Conservation (phyloP, 2,113 vertebrate species). For the Haemorhous mexicanus region DNA sequence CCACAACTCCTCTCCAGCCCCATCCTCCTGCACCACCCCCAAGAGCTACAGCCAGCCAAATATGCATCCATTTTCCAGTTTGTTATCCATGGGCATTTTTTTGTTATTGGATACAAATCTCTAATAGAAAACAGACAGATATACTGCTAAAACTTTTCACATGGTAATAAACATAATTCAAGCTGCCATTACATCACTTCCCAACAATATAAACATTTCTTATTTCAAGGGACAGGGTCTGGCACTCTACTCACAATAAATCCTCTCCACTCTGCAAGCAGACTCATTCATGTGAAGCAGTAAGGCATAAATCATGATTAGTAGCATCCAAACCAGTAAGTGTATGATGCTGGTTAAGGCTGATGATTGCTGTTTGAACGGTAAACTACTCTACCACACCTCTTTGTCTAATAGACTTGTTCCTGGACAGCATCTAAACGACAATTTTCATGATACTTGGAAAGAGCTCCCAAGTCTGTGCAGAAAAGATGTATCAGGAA, state of each 20-base stretch:
- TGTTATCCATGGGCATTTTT: slow-evolving; percentile 3
- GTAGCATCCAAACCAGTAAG: not conserved
- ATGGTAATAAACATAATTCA: slow-evolving; percentile 38
- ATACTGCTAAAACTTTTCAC: slow-evolving; percentile 21
- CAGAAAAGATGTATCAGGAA: not conserved
- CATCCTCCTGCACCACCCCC: too few species aligned
- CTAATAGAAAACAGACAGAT: slow-evolving; percentile 50
- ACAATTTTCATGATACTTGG: not conserved
- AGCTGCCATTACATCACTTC: slow-evolving; percentile 44
- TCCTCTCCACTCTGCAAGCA: not conserved
- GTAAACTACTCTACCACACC: not conserved
- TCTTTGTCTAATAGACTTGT: not conserved
- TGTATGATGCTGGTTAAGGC: fast-evolving
- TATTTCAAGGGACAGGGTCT: not conserved
- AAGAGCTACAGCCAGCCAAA: not conserved
- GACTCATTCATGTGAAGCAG: not conserved
- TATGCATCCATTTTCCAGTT: slow-evolving; percentile 11
- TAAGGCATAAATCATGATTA: not conserved
- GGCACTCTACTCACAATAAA: not conserved
- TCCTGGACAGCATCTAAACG: not conserved
- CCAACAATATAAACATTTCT: slow-evolving; percentile 38
- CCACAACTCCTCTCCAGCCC: too few species aligned
- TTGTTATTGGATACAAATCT: not conserved
- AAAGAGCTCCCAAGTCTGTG: not conserved
- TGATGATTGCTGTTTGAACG: not conserved